Evolutionary conservation across 1,140 invertebrate genomes (phyloP), one percentile per base, ranked within the genome.

Genomic region (Lepidurus packardi): DNA sequence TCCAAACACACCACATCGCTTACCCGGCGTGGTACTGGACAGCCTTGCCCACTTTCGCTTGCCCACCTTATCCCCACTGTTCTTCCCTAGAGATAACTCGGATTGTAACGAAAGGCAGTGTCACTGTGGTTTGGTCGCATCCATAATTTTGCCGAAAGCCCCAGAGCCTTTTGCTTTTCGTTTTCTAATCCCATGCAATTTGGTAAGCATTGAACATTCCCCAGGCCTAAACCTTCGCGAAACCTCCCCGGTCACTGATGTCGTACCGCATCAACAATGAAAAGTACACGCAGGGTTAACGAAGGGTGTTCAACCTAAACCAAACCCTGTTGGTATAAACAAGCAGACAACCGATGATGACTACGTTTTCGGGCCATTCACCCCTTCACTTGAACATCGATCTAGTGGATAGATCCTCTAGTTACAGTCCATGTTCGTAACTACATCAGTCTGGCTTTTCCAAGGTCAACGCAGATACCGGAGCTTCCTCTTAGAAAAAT

Each of bases 11-110:
- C 34, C 34, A 34, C 34, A 34, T 4, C 13, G 53, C 16, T 65
- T 65, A 21, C 8, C 53, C 16, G 53, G 16, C 53, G 34, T 34
- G 21, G 53, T 65, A 21, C 53, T n/a, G 21, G 53, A n/a, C n/a
- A n/a, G n/a, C n/a, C n/a, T n/a, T n/a, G n/a, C n/a, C 21, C 53
- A 65, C n/a, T 65, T 65, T 65, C 53, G 53, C 53, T 65, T 65
- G 13, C 1, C 21, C 21, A 7, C n/a, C 16, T 11, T 7, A 65
- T 21, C 9, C 21, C 53, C 53, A 0, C 53, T 21, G 6, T 65
- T 65, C 53, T 65, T 65, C 45, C 45, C 45, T 47, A 47, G 53
- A 65, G 53, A 65, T 9, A 65, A n/a, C 21, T 65, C 53, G 13
- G 21, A 65, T 13, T 65, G 53, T 21, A 65, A 65, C 6, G 21